Evolutionary conservation across 2,797 vertebrate species (phyloP).

Genomic region (Coluber constrictor): DNA sequence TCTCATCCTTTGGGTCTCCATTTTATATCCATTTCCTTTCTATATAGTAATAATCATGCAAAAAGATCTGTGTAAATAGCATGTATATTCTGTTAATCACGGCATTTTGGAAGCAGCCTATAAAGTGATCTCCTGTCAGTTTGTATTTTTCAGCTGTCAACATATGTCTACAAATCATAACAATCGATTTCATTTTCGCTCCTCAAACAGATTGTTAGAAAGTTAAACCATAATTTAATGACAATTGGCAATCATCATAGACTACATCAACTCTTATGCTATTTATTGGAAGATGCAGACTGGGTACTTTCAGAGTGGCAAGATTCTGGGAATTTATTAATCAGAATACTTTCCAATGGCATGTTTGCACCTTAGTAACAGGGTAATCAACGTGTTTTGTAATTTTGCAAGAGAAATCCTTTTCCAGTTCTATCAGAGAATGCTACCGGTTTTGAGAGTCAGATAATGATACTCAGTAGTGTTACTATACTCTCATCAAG

Average conservation of each 20-base stretch:
- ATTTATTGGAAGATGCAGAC: conserved; percentile 46
- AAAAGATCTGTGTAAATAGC: background rate
- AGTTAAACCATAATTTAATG: conserved; percentile 37
- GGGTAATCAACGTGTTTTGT: conserved; percentile 10
- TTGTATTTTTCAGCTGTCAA: background rate
- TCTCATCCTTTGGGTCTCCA: background rate
- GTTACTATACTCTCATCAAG: background rate
- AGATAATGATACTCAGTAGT: background rate
- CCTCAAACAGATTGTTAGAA: conserved; percentile 32
- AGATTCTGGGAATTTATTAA: conserved; percentile 5
- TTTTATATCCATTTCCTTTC: background rate
- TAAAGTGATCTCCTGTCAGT: background rate
- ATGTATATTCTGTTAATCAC: background rate
- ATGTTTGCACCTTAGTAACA: background rate
- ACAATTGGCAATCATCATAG: conserved; percentile 2
- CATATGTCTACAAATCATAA: background rate
- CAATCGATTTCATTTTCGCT: conserved; percentile 4
- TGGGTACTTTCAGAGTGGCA: conserved; percentile 19
- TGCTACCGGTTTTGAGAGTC: background rate
- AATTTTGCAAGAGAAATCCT: background rate
- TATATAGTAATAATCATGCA: background rate
- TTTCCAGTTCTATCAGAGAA: background rate
- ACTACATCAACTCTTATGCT: conserved; percentile 27
- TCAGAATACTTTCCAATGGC: background rate
- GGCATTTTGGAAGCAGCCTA: conserved; percentile 11